Base-by-base conservation (phyloP, 2,113 vertebrate species). In the Stigmatopora argus region DNA sequence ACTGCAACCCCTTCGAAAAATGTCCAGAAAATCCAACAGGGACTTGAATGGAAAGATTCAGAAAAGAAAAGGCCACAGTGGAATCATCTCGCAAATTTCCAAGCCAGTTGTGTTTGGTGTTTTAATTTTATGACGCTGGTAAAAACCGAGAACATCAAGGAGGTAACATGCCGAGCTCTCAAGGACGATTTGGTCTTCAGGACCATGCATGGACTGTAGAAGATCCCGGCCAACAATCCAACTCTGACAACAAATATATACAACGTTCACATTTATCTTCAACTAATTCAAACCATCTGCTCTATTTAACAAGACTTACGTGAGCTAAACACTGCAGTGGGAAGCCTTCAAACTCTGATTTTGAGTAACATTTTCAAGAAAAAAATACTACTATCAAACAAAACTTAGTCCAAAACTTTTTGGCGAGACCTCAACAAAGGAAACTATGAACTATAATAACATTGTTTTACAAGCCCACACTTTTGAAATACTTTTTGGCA, bases 271-370 rank as follows among this genome's bases (percentile, higher is more conserved):
- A 64, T 49, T 35, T 15, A 38, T 70, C 53, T 61, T 53, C 31
- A 12, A 26, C 1, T 68, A 57, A 74, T 73, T 10, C 5, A 9
- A 74, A 78, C 48, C 69, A 78, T 74, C 64, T 75, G 78, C 62
- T 47, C n/a, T 21, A 57, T n/a, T 15, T 60, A 35, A 21, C 18
- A 26, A 60, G 38, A 60, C 10, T n/a, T 19, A 55, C 53, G 26
- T 15, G 2, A 31, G 53, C 14, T 1, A 31, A 55, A 13, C 53
- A 7, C 21, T 55, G 7, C 13, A 7, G 53, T 19, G 41, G 52
- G 53, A 62, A 0, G 0, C 5, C 26, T 60, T 14, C 9, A 55
- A 55, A 55, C 26, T 26, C 53, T 7, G 12, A 55, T 55, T 31
- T 31, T 55, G 53, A 55, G 1, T 10, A 55, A 31, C 53, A 55